Conservation (phyloP, 2,113 vertebrate species). For the Perca schrenkii region DNA sequence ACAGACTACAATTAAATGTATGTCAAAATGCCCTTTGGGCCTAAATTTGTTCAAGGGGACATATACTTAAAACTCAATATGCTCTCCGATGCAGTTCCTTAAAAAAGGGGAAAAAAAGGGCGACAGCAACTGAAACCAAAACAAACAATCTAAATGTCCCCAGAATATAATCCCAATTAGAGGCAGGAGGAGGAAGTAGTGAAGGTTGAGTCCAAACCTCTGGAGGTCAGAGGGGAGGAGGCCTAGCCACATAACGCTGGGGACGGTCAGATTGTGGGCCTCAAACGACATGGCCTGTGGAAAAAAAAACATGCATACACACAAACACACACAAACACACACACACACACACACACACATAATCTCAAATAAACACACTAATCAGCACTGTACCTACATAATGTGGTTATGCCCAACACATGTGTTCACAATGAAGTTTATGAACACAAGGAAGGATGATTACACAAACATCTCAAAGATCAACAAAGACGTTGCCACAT, state of each 20-base stretch:
- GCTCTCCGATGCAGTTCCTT: slow-evolving; percentile 50
- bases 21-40: slow-evolving; percentile 57
- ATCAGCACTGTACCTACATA: slow-evolving; percentile 21
- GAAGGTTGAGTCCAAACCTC: slow-evolving; percentile 87
- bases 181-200: slow-evolving; percentile 76
- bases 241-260: slow-evolving; percentile 95
- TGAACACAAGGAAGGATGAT: slow-evolving; percentile 29
- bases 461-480: slow-evolving; percentile 42
- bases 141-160: slow-evolving; percentile 79
- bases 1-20: slow-evolving; percentile 68
- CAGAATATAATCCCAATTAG: slow-evolving; percentile 82
- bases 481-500: slow-evolving; percentile 33
- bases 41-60: slow-evolving; percentile 65
- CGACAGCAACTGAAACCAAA: slow-evolving; percentile 81
- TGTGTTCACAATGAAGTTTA: slow-evolving; percentile 45
- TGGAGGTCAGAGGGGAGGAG: slow-evolving; percentile 96
- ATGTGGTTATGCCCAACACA: slow-evolving; percentile 29
- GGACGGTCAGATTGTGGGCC: slow-evolving; percentile 94
- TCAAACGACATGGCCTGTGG: slow-evolving; percentile 97
- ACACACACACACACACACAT: slow-evolving; percentile 31
- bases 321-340: slow-evolving; percentile 45
- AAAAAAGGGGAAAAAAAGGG: slow-evolving; percentile 57
- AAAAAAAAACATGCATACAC: slow-evolving; percentile 42
- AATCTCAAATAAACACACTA: slow-evolving; percentile 39
- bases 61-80: slow-evolving; percentile 78